Percentiles rank a stretch among this genome's conserved stretches.
Evolutionary conservation across 92 coral and sea anemone genomes (phyloP).

Genomic region (Actinostola sp.): DNA sequence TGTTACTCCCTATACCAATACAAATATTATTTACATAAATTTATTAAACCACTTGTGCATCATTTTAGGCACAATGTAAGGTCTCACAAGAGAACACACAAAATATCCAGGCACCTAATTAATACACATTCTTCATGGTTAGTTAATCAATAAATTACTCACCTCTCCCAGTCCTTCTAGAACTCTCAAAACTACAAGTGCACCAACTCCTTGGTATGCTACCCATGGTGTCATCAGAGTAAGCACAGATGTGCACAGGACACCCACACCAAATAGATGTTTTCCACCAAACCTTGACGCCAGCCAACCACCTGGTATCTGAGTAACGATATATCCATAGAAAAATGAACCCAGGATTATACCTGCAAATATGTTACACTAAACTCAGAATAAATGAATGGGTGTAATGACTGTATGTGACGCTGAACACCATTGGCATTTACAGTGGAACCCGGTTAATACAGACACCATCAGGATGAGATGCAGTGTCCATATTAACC

Average conservation of each 20-base stretch:
- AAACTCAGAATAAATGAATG: neutral
- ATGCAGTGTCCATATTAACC: no score
- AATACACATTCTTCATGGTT: neutral
- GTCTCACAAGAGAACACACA: no score
- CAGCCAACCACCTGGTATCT: constrained; percentile 96
- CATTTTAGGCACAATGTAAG: no score
- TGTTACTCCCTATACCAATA: constrained; percentile 88
- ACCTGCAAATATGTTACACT: constrained; percentile 38
- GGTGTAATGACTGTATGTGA: neutral
- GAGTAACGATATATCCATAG: constrained; percentile 92
- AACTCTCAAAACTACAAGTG: constrained; percentile 71
- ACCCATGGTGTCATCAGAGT: constrained; percentile 91
- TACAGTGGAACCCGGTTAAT: no score
- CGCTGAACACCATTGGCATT: no score
- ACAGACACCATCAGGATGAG: no score
- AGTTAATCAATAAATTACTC: constrained; percentile 10
- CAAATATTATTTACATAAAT: neutral
- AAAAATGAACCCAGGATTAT: constrained; percentile 90
- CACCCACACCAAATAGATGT: constrained; percentile 84
- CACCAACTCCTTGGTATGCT: constrained; percentile 71
- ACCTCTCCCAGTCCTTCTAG: constrained; percentile 98
- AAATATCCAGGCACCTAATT: no score
- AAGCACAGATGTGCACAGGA: constrained; percentile 74
- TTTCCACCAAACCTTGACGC: constrained; percentile 87
- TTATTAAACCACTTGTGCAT: neutral